A percentile compares a stretch with the other conserved stretches of the same genome.
phyloP scores from a whole-genome alignment of 2,888 invertebrate species.

The Sepioteuthis lessoniana region DNA sequence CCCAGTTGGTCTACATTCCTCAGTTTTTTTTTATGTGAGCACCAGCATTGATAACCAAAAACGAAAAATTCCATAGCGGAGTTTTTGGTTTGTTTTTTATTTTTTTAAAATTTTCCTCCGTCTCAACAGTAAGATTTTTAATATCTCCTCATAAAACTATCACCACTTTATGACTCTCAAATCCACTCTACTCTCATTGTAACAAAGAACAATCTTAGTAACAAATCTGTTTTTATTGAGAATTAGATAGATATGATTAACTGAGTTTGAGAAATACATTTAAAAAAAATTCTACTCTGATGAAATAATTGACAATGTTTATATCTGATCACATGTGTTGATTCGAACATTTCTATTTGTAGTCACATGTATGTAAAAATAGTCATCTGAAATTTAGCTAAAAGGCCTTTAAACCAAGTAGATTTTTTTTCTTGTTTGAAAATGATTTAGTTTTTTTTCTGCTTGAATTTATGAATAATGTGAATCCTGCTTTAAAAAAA shows the following conservation, averaged over 20 bases:
- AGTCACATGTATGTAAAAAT: not conserved
- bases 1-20: not conserved
- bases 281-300: not conserved
- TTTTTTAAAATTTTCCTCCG: not conserved
- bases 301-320: not conserved
- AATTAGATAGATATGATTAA: not conserved
- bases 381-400: not conserved
- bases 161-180: not conserved
- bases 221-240: not conserved
- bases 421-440: not conserved
- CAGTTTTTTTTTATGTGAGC: not conserved
- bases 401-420: not conserved
- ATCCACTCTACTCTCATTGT: not conserved
- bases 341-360: not conserved
- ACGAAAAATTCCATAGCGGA: not conserved
- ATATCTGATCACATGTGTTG: not conserved
- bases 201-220: not conserved
- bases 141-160: not conserved
- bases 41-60: not conserved
- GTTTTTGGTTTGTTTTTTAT: not conserved
- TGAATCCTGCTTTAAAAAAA: not conserved
- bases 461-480: not conserved
- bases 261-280: too few species aligned
- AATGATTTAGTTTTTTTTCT: not conserved
- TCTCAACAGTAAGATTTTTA: not conserved